phyloP scores from a whole-genome alignment of 2,113 vertebrate species.

The Myrmophylax atrothorax region DNA sequence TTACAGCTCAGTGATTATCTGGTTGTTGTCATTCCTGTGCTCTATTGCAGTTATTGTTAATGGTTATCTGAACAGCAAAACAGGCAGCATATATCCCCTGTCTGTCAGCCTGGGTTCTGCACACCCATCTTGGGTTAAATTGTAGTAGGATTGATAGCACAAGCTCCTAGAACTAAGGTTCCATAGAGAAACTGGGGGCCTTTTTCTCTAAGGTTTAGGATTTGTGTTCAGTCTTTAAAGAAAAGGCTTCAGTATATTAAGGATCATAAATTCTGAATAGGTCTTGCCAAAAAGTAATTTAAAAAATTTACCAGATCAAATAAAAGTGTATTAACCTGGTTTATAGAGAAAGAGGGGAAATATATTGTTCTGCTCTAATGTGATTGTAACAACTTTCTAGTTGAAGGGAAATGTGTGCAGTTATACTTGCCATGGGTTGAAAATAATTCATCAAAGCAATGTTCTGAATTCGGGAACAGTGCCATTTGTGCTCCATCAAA shows the following conservation, averaged over 20 bases:
- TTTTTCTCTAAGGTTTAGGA: neutral
- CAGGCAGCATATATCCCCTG: neutral
- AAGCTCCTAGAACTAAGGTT: neutral
- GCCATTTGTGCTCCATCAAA: neutral
- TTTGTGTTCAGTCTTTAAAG: neutral
- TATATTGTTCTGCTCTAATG: neutral
- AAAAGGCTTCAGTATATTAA: neutral
- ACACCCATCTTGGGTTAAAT: neutral
- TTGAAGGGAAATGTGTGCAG: neutral
- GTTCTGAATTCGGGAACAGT: neutral
- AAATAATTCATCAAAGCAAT: neutral
- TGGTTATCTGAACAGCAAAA: conserved; percentile 6
- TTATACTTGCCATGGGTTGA: neutral
- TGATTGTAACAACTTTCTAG: neutral
- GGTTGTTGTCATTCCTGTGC: neutral
- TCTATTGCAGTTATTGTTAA: neutral
- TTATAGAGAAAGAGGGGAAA: neutral
- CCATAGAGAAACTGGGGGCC: neutral
- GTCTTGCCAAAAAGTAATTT: neutral
- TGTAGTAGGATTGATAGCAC: neutral
- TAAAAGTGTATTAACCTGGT: neutral
- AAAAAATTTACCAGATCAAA: neutral
- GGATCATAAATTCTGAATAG: neutral
- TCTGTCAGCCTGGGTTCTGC: neutral
- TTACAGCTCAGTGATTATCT: neutral